Evolutionary conservation across 2,888 invertebrate species (phyloP).

Genomic region (Lysandra coridon): DNA sequence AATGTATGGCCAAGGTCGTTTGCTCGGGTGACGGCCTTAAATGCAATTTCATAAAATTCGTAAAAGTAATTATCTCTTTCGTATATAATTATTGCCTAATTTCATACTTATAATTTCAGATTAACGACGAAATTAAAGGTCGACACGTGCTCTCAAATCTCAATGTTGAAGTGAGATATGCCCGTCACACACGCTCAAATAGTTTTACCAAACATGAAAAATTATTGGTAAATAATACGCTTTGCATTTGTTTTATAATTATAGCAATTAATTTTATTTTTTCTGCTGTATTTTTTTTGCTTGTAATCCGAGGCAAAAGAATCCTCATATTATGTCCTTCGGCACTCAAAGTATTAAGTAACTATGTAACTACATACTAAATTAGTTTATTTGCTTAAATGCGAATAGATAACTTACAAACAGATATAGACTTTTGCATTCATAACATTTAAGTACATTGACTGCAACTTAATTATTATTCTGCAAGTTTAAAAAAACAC

Average conservation of each 20-base stretch:
- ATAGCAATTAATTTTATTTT: too few relatives aligned
- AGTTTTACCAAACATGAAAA: background rate
- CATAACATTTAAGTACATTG: too few relatives aligned
- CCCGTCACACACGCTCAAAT: background rate
- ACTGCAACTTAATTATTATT: too few relatives aligned
- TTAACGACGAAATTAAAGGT: constrained; percentile 17
- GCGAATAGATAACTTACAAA: background rate
- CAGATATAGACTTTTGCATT: background rate
- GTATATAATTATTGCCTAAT: constrained; percentile 20
- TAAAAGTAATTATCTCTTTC: constrained; percentile 8
- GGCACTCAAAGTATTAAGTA: too few relatives aligned
- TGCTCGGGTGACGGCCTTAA: too few relatives aligned
- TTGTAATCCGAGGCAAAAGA: too few relatives aligned
- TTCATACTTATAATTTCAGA: background rate
- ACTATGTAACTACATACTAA: too few relatives aligned
- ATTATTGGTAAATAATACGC: too few relatives aligned
- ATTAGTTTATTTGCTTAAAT: background rate
- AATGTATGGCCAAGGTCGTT: too few relatives aligned
- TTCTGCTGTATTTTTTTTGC: too few relatives aligned
- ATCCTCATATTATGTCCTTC: too few relatives aligned
- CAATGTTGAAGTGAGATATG: background rate
- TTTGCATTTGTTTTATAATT: too few relatives aligned
- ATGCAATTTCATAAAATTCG: constrained; percentile 21
- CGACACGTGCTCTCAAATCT: background rate
- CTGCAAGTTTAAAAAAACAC: background rate